Base-by-base conservation (phyloP, 2,113 vertebrate species). In the Ciconia boyciana region DNA sequence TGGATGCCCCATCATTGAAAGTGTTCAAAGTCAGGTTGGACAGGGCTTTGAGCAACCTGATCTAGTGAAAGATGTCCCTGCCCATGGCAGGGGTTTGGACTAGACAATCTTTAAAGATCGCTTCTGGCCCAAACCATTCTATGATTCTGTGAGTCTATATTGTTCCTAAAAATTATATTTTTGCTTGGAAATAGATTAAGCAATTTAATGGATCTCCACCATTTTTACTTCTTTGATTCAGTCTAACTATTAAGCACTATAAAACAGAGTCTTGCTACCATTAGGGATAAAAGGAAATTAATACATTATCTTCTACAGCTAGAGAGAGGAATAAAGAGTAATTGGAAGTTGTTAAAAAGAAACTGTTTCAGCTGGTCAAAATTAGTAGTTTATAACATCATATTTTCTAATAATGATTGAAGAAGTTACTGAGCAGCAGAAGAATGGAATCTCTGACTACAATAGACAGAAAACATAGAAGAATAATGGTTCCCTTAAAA, bases 311-410 rank as follows among this genome's bases (percentile, higher is more conserved):
- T 79, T 81, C 70, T 49, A 69, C 24, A 57, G 60, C 20, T 79
- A 55, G 32, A 76, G 20, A 92, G 36, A 44, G 1, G 48, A 94
- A 95, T 93, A 85, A 93, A 94, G 82, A 85, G 10, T 71, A 87
- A 95, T 79, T 94, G 65, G 48, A 89, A 83, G 22, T 44, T 82
- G 57, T 87, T 88, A 83, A 86, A 94, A 90, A 68, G 48, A 72
- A 92, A 76, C 21, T 76, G 19, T 75, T 94, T 93, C 62, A 88
- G 36, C n/a, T 92, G 29, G 39, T 83, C 31, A 95, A 88, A 96
- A 92, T 90, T 90, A 95, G 61, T 68, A 70, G 26, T 90, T 90
- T 90, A 85, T 74, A 96, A 66, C 9, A 78, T 52, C 14, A 57
- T 51, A 31, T 83, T 54, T 94, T 80, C 66, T 85, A 83, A 58